Base-by-base conservation (phyloP, 2,113 vertebrate species). In the Herpailurus yagouaroundi region DNA sequence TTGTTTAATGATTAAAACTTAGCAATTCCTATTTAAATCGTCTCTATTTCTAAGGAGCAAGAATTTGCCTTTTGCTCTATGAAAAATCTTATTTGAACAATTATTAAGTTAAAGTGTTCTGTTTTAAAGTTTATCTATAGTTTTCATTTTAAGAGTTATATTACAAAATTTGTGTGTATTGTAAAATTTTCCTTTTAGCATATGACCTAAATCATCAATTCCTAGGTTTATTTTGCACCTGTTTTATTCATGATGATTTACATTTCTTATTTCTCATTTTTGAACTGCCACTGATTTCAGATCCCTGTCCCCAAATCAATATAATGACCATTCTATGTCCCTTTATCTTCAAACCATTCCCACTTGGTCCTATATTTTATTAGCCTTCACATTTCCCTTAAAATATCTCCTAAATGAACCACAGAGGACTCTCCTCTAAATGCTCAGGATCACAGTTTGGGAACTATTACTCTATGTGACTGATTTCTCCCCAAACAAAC, bases 401-500 rank as follows among this genome's bases (percentile, higher is more conserved):
- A 96, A 98, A 97, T 94, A 80, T 80, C 57, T 92, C 74, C 82
- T 97, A 98, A 98, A 83, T 97, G 93, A 97, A 94, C 79, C 96
- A 95, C 95, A 86, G 95, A 97, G 92, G 87, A 97, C 79, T 95
- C 96, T 86, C 55, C 55, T 63, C 77, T 94, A 94, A 95, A 97
- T 82, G 57, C 52, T 83, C 80, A 91, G 63, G 85, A 96, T 69
- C 73, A 95, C 81, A 90, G 66, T 97, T 98, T 96, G 96, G 95
- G 97, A 98, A 96, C 74, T 82, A 97, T 98, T 95, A 97, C 79
- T 96, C 94, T 91, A 48, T 68, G 82, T 96, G 96, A 97, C 94
- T 97, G 95, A 98, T 98, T 97, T 97, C 89, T 98, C 97, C 97
- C 97, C 85, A 97, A 98, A 97, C 93, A 97, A 96, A 94, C 95